These are phyloP conservation scores for Premnoplex brunnescens DNA, from an alignment of 2,797 vertebrate species.

Conservation along the genomic window DNA sequence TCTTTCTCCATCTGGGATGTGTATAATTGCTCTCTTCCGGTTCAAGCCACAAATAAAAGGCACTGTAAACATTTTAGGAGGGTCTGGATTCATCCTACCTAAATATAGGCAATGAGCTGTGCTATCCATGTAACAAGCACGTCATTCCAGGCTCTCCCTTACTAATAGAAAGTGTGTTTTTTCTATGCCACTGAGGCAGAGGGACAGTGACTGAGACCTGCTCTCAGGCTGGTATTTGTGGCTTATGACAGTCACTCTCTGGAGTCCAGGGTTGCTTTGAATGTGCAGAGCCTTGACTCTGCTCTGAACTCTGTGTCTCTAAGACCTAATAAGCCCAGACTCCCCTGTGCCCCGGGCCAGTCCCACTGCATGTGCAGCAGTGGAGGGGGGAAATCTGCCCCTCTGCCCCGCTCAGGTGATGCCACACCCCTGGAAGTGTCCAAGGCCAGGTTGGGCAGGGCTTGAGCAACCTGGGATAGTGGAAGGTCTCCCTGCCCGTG, in stretches of 20 bases:
- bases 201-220: background rate
- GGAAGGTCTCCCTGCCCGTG: background rate
- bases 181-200: background rate
- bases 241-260: background rate
- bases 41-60: slow-evolving; percentile 25
- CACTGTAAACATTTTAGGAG: slow-evolving; percentile 41
- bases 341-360: rapidly evolving
- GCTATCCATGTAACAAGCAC: background rate
- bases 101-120: slow-evolving; percentile 45
- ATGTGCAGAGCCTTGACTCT: background rate
- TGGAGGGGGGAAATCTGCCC: background rate
- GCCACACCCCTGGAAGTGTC: rapidly evolving
- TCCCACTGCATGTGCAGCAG: rapidly evolving
- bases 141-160: background rate
- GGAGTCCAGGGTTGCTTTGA: background rate
- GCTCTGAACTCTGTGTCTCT: background rate
- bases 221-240: background rate
- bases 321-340: background rate
- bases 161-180: background rate
- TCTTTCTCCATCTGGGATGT: slow-evolving; percentile 35
- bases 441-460: rapidly evolving
- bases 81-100: slow-evolving; percentile 15
- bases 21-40: slow-evolving; percentile 26
- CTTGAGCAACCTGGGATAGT: background rate
- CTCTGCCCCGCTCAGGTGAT: background rate